Evolutionary conservation across 2,888 invertebrate species (phyloP).

Genomic region (Coremacera marginata): DNA sequence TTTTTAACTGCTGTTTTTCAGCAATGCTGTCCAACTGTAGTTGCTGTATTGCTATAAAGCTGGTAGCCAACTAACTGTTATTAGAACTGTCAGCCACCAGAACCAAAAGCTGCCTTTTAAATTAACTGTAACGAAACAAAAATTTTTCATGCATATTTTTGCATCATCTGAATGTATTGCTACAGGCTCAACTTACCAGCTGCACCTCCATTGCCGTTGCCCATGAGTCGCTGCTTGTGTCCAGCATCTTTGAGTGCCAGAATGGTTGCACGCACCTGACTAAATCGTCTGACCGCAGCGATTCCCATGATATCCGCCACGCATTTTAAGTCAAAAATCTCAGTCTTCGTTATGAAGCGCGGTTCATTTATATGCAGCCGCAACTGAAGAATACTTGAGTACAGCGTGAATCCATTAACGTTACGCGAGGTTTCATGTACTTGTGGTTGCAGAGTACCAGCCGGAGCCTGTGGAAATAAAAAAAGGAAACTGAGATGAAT

Average conservation of each 20-base stretch:
- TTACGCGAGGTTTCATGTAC: slow-evolving; percentile 67
- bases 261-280: slow-evolving; percentile 62
- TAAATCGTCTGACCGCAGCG: slow-evolving; percentile 60
- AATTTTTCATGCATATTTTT: not conserved
- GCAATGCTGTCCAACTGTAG: not conserved
- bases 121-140: not conserved
- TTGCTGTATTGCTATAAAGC: not conserved
- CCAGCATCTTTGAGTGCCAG: slow-evolving; percentile 65
- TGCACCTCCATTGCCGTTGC: slow-evolving; percentile 49
- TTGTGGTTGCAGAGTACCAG: slow-evolving; percentile 63
- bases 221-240: slow-evolving; percentile 67
- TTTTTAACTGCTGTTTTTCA: too few relatives aligned
- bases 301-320: slow-evolving; percentile 64
- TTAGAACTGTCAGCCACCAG: not conserved
- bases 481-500: not conserved
- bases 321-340: slow-evolving; percentile 66
- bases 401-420: slow-evolving; percentile 65
- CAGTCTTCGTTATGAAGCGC: slow-evolving; percentile 65
- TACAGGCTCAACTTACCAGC: not conserved
- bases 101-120: not conserved
- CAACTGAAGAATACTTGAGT: slow-evolving; percentile 65
- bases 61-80: too few relatives aligned
- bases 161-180: not conserved
- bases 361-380: slow-evolving; percentile 67
- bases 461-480: slow-evolving; percentile 59